Evolutionary conservation across 2,113 vertebrate species (phyloP).

Genomic region (Platysternon megacephalum): DNA sequence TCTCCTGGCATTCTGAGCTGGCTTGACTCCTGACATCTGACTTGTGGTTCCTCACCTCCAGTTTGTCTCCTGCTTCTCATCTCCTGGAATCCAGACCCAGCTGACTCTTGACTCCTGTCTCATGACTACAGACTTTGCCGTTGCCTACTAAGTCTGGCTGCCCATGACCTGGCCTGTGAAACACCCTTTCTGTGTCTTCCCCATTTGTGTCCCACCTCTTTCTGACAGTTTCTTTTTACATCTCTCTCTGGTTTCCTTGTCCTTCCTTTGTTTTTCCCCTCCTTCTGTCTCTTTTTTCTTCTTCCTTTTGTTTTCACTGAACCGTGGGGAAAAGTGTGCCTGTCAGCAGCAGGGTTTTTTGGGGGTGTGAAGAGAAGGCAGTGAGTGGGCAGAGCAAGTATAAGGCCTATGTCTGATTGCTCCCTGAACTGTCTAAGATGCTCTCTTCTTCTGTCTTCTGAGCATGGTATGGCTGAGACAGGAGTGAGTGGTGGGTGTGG

Average conservation of each 20-base stretch:
- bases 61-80: neutral
- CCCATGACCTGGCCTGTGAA: too few relatives aligned
- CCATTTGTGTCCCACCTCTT: too few relatives aligned
- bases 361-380: neutral
- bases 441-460: neutral
- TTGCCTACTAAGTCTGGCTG: too few relatives aligned
- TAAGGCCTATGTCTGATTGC: neutral
- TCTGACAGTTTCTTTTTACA: too few relatives aligned
- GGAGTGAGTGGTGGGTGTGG: neutral
- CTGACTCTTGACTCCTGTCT: neutral
- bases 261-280: neutral
- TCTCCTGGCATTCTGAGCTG: neutral
- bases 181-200: neutral
- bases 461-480: neutral
- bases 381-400: neutral
- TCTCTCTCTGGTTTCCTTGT: neutral
- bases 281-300: neutral
- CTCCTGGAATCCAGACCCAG: neutral
- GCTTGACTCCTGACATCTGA: neutral
- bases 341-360: neutral
- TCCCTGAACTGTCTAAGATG: neutral
- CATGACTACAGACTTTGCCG: neutral
- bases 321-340: neutral
- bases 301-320: neutral
- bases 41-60: neutral